Evolutionary conservation across 2,113 vertebrate species (phyloP), one percentile per base, ranked within the genome.

Genomic region (Hemiscyllium ocellatum): DNA sequence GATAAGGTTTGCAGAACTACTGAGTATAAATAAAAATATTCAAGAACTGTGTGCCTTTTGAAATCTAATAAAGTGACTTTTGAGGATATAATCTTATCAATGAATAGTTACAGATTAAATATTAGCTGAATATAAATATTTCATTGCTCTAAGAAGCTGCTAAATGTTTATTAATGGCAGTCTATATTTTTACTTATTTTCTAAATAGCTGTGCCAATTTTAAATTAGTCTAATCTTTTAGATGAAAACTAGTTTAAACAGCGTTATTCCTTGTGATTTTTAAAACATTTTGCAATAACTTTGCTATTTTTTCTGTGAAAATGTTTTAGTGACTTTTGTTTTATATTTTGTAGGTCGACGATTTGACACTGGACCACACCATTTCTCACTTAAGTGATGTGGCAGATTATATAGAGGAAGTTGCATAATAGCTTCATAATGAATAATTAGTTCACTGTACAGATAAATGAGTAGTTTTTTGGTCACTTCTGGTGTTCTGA

Each of bases 391-490:
- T 98, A 96, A 99, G 98, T 2, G 98, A 98, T 0, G 97, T 97
- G 17, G 98, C 97, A 0, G 99, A 99, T 96, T 99, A 99, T 96
- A 97, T 99, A 96, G 99, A 99, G 96, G 98, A 99, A 0, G 98
- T 99, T 68, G 96, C 98, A 0, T 99, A 98, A 98, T 95, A 68
- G 37, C 33, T 69, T 69, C 17, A 33, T 61, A 37, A 1, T 70
- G 95, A 91, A 17, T 96, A 96, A 76, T 29, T 2, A 5, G 72
- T 96, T 85, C 56, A 0, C 93, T 91, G 76, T 96, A 95, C 78
- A 96, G 96, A 66, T 47, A 96, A 96, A 47, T 37, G 95, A 95
- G 85, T 96, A 96, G 96, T 95, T 95, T 96, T 96, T 12, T 61
- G 7, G 96, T 69, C 22, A 24, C 24, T 95, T 95, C 26, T 95